Conservation (phyloP, 2,888 invertebrate species). For the Hanleya hanleyi region DNA sequence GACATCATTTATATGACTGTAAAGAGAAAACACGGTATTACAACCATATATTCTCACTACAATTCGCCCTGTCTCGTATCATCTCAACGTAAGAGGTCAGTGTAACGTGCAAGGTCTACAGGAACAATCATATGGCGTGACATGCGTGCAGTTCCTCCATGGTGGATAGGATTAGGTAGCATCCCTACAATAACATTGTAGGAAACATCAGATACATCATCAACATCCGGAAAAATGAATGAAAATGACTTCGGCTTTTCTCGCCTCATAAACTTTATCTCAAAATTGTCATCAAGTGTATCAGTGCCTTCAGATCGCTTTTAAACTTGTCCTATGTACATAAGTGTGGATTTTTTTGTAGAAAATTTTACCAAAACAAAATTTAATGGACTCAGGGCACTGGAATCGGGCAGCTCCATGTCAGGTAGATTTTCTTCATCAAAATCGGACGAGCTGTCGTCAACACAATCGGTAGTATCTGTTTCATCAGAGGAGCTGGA, state of each 20-base stretch:
- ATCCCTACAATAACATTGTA: background rate
- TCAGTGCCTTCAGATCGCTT: background rate
- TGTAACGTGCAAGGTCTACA: background rate
- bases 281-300: background rate
- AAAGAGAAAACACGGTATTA: no score
- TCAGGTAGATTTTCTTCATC: background rate
- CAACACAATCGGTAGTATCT: background rate
- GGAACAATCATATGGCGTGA: slow-evolving; percentile 2
- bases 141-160: slow-evolving; percentile 5
- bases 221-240: background rate
- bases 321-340: background rate
- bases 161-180: background rate
- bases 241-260: slow-evolving; percentile 3
- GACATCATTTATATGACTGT: no score
- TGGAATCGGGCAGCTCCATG: background rate
- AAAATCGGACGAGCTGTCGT: background rate
- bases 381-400: background rate
- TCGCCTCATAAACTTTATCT: slow-evolving; percentile 2
- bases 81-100: background rate
- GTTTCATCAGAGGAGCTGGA: background rate
- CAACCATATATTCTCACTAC: no score
- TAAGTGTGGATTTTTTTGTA: background rate
- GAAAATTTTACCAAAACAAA: background rate
- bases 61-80: no score
- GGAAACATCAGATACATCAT: slow-evolving; percentile 1